Percentiles rank a stretch among this genome's conserved stretches.
Conservation (phyloP, 2,113 vertebrate species). For the Macroglossus sobrinus region DNA sequence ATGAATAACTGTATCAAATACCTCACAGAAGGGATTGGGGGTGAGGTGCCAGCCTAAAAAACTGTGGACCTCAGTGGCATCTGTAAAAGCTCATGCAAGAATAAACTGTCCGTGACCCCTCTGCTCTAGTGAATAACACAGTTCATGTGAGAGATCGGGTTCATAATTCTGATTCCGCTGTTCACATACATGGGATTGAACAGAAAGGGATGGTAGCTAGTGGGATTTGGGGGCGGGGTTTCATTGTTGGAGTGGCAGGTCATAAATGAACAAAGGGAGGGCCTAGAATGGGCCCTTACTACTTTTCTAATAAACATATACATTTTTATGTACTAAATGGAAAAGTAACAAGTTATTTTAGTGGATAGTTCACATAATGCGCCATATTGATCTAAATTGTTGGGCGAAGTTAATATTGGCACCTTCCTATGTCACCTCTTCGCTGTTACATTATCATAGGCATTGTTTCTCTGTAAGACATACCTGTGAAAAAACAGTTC, state of each 20-base stretch:
- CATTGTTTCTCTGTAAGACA: not conserved
- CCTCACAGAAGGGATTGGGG: not conserved
- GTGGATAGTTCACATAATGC: not conserved
- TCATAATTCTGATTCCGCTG: not conserved
- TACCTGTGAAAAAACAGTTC: not conserved
- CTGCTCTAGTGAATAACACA: rapidly evolving
- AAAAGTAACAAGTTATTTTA: not conserved
- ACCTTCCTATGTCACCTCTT: not conserved
- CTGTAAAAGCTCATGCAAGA: not conserved
- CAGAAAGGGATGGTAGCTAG: too few relatives aligned
- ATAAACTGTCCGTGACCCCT: not conserved
- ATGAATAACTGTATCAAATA: not conserved
- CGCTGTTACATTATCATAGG: not conserved
- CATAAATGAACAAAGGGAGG: not conserved
- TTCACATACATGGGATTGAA: not conserved
- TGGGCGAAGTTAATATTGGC: too few relatives aligned
- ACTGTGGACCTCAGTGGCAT: not conserved
- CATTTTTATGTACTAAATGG: not conserved
- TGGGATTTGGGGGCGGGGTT: too few relatives aligned
- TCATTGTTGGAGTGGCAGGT: not conserved
- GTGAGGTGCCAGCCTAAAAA: not conserved
- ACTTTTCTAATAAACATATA: not conserved
- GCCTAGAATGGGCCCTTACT: not conserved
- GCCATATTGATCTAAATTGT: not conserved
- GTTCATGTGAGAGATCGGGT: too few relatives aligned